These are phyloP conservation scores for Eurois occulta DNA, from an alignment of 2,888 invertebrate genomes.

Conservation along the genomic window DNA sequence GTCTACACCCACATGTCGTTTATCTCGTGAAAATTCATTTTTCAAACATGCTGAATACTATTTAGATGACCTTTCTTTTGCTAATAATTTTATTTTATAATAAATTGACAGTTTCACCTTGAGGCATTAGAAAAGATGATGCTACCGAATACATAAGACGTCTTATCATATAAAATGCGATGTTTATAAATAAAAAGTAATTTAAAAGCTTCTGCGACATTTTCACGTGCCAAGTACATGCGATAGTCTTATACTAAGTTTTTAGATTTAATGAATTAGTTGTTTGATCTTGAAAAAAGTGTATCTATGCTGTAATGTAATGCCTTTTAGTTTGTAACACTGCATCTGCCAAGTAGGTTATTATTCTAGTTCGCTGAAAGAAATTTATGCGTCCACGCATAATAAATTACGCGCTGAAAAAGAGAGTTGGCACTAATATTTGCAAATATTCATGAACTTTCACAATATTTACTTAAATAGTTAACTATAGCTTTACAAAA, in stretches of 20 bases:
- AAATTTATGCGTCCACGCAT: slow-evolving; percentile 72
- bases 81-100: slow-evolving; percentile 10
- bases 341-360: slow-evolving; percentile 79
- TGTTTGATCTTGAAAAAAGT: slow-evolving; percentile 72
- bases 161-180: slow-evolving; percentile 44
- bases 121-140: slow-evolving; percentile 38
- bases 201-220: slow-evolving; percentile 49
- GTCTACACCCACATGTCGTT: not conserved
- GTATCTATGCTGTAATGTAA: slow-evolving; percentile 45
- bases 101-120: slow-evolving; percentile 53
- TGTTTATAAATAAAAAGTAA: slow-evolving; percentile 45
- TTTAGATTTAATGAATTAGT: slow-evolving; percentile 52
- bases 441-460: slow-evolving; percentile 9
- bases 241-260: slow-evolving; percentile 23
- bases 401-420: slow-evolving; percentile 61
- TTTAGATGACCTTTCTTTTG: slow-evolving; percentile 4
- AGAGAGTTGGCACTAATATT: slow-evolving; percentile 21
- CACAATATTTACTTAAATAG: not conserved
- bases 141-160: slow-evolving; percentile 26
- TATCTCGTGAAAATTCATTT: not conserved
- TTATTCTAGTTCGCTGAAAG: slow-evolving; percentile 72
- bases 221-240: slow-evolving; percentile 55
- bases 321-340: slow-evolving; percentile 51
- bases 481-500: not conserved
- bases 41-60: not conserved